These are phyloP conservation scores for Oxyura jamaicensis DNA, from an alignment of 2,113 vertebrate species.

Conservation along the genomic window DNA sequence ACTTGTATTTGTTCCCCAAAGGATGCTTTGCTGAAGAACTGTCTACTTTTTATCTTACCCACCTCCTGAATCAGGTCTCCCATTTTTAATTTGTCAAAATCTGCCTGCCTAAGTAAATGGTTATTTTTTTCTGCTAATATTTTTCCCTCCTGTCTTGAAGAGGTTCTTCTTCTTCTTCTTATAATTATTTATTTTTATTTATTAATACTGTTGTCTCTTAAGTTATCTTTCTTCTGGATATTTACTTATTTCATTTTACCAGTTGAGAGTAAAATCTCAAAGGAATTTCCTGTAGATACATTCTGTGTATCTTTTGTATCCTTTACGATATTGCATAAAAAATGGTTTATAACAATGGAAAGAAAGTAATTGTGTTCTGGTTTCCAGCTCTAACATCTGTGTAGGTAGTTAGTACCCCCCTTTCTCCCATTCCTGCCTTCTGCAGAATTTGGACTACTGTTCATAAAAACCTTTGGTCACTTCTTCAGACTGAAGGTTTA, in stretches of 20 bases:
- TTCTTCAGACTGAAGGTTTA: not conserved
- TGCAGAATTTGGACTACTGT: not conserved
- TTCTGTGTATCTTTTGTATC: not conserved
- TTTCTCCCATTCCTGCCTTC: not conserved
- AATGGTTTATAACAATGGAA: not conserved
- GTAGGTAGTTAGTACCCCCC: not conserved
- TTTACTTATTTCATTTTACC: not conserved
- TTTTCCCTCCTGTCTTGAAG: not conserved
- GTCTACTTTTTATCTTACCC: not conserved
- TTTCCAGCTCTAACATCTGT: not conserved
- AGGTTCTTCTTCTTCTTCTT: not conserved
- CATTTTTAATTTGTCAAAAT: not conserved
- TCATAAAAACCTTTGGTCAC: not conserved
- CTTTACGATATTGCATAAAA: not conserved
- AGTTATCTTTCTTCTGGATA: not conserved
- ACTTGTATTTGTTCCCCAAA: not conserved
- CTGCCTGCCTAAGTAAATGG: not conserved
- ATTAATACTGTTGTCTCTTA: not conserved
- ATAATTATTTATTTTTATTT: not conserved
- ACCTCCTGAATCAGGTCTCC: not conserved
- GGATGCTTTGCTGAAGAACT: not conserved
- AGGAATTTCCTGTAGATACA: not conserved
- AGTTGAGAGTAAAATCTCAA: not conserved
- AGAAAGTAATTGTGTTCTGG: not conserved
- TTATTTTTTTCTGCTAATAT: not conserved